Evolutionary conservation across 1,140 invertebrate species (phyloP), one percentile per base, ranked within the genome.

Genomic region (Diplogasteroides magnus): DNA sequence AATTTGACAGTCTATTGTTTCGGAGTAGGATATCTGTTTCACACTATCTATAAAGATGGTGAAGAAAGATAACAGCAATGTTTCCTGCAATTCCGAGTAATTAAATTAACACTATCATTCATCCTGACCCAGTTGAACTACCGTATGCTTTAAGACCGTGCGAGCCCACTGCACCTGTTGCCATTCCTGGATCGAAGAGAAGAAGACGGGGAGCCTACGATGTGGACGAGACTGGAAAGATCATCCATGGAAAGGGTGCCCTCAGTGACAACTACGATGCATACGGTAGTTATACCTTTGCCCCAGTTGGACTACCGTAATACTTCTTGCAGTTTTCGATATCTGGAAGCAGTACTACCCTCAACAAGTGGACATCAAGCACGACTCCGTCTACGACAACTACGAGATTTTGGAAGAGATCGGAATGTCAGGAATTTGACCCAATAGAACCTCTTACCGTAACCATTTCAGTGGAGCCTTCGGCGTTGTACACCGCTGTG

Each of bases 321-420:
- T 48, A 71, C 13, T 71, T 26, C 68, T 68, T 71, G 23, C 15
- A n/a, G 37, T 97, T 2, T 93, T 97, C 81, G 94, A 98, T 79
- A 90, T 97, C 59, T 98, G 95, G 86, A 93, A 93, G 77, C 96
- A 96, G 83, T 95, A 93, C 77, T 90, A 94, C 64, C 94, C 94
- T 19, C 91, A 96, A 82, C 93, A 94, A 0, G 94, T 97, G 27
- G 93, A 97, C 78, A 92, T 98, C 75, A 95, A 93, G 82, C 90
- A 89, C 0, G 90, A 90, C 67, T 96, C 91, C 71, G 93, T 98
- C 0, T 97, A 97, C 82, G 95, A 98, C 82, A 90, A 91, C 79
- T 99, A 99, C 83, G 96, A 98, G 80, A 97, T 99, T 72, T 86
- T 98, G 23, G 97, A 99, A 86, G 96, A 99, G 87, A 94, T 99